Conservation (phyloP, 2,888 invertebrate species). For the Tetragonisca angustula region DNA sequence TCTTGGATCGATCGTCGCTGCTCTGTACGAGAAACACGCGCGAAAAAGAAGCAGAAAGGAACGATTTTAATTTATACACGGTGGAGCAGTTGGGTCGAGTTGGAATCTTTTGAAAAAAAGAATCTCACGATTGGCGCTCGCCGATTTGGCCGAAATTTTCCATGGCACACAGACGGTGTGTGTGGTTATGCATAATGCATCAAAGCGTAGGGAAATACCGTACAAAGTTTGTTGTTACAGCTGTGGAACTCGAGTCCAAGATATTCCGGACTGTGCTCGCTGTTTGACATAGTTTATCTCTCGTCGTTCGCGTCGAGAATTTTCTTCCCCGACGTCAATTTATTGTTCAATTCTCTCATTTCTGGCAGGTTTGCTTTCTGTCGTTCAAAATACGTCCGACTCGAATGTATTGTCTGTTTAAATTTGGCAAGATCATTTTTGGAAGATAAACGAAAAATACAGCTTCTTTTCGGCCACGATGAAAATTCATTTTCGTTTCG, state of each 20-base stretch:
- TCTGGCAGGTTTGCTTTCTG: not conserved
- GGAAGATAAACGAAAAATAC: not conserved
- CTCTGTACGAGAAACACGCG: too few relatives aligned
- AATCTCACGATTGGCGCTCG: not conserved
- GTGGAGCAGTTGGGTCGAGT: too few relatives aligned
- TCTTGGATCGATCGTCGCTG: not conserved
- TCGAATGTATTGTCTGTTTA: not conserved
- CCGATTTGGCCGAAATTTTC: not conserved
- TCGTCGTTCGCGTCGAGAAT: not conserved
- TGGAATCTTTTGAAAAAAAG: not conserved
- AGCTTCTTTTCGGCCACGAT: not conserved
- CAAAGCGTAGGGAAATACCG: not conserved
- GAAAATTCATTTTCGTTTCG: not conserved
- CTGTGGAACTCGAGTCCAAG: not conserved
- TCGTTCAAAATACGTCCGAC: not conserved
- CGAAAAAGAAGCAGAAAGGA: not conserved
- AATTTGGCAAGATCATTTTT: not conserved
- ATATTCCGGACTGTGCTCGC: not conserved
- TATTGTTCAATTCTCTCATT: not conserved
- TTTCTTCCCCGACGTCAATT: not conserved
- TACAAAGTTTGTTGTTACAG: not conserved
- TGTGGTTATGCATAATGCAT: slow-evolving; percentile 2
- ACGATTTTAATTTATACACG: not conserved
- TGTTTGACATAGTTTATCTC: not conserved
- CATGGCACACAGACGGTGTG: not conserved